phyloP scores from a whole-genome alignment of 2,888 invertebrate genomes.

The Hirtodrosophila trivittata region DNA sequence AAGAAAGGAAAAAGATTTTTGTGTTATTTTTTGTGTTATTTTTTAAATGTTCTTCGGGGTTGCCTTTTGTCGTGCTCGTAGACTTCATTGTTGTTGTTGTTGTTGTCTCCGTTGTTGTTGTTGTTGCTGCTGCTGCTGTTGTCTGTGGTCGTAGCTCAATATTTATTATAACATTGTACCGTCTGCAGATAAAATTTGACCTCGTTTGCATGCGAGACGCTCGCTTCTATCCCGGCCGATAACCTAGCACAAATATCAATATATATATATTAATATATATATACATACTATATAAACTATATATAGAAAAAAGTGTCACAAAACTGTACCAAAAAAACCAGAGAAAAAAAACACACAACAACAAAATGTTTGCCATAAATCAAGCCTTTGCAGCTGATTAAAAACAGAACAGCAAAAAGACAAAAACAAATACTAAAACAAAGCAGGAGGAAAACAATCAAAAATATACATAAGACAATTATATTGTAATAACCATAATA shows the following conservation, averaged over 20 bases:
- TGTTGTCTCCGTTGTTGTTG: slow-evolving; percentile 14
- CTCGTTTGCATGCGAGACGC: slow-evolving; percentile 72
- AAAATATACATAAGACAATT: slow-evolving; percentile 2
- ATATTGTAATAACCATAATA: slow-evolving; percentile 2
- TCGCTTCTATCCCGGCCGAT: slow-evolving; percentile 34
- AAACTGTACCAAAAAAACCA: slow-evolving; percentile 20
- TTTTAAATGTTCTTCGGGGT: slow-evolving; percentile 33
- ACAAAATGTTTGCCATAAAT: slow-evolving; percentile 71
- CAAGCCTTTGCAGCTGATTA: slow-evolving; percentile 25
- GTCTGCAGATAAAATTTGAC: slow-evolving; percentile 78
- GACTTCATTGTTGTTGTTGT: slow-evolving; percentile 31
- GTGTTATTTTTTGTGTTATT: slow-evolving; percentile 8
- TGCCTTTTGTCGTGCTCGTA: slow-evolving; percentile 11
- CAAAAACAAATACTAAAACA: not conserved
- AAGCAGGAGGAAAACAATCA: slow-evolving; percentile 6
- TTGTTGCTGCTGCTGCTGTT: slow-evolving; percentile 29
- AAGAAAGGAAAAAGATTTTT: slow-evolving; percentile 5
- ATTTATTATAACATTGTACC: slow-evolving; percentile 63
- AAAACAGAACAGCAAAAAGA: slow-evolving; percentile 21
- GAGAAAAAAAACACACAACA: slow-evolving; percentile 5
- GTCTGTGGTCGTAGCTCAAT: slow-evolving; percentile 53
- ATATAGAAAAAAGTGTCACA: slow-evolving; percentile 40
- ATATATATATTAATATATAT: slow-evolving; percentile 18
- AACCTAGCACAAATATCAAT: slow-evolving; percentile 34
- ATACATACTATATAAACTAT: slow-evolving; percentile 16